Conservation (phyloP, 53 echinoderm and acorn worm species). For the Stichopus horrens region DNA sequence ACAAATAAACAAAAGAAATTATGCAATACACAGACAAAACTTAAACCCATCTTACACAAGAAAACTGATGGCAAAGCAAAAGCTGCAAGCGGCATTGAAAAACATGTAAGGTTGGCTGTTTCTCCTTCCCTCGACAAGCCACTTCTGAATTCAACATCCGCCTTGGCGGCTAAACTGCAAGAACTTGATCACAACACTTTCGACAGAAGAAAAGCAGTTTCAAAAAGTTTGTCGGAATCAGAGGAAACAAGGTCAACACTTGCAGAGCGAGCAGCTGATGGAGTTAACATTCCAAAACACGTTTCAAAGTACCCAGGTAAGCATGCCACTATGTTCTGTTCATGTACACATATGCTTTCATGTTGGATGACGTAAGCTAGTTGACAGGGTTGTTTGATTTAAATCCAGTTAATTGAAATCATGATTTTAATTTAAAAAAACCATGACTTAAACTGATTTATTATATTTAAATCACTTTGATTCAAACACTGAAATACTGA, state of each 20-base stretch:
- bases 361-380: not conserved
- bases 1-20: not conserved
- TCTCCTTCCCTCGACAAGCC: slow-evolving; percentile 56
- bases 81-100: not conserved
- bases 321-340: not conserved
- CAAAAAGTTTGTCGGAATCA: slow-evolving; percentile 69
- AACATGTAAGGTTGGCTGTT: slow-evolving; percentile 53
- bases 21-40: slow-evolving; percentile 9
- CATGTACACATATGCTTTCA: not conserved
- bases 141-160: slow-evolving; percentile 63
- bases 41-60: slow-evolving; percentile 29
- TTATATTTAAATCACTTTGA: too few relatives aligned
- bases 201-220: slow-evolving; percentile 71
- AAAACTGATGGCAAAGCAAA: not conserved
- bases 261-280: slow-evolving; percentile 72
- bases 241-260: slow-evolving; percentile 62
- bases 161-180: slow-evolving; percentile 64
- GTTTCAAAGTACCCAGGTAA: slow-evolving; percentile 87
- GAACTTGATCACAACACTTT: slow-evolving; percentile 60
- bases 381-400: too few relatives aligned
- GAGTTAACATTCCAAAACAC: slow-evolving; percentile 66
- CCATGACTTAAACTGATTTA: too few relatives aligned
- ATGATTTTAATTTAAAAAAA: not conserved
- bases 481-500: too few relatives aligned
- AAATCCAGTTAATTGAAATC: not conserved